Conservation (phyloP, 2,797 vertebrate genomes). For the Notamacropus eugenii region DNA sequence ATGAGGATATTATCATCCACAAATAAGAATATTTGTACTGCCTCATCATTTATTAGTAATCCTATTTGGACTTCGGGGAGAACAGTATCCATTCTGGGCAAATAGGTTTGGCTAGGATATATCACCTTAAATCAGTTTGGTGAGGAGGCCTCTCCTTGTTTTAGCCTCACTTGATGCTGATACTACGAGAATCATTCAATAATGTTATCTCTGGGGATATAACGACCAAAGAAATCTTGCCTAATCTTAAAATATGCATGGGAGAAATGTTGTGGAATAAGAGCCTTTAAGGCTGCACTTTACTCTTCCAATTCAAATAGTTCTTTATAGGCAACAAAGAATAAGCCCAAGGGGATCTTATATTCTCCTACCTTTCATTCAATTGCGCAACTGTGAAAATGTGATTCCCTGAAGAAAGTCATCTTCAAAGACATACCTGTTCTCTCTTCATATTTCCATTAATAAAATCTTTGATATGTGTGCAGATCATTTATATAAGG, state of each 20-base stretch:
- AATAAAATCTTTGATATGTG: background rate
- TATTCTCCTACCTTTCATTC: background rate
- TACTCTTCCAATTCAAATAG: background rate
- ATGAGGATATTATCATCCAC: background rate
- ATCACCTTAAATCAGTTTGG: background rate
- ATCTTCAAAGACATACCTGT: background rate
- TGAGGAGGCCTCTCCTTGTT: background rate
- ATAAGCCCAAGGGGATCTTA: background rate
- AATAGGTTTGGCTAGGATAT: background rate
- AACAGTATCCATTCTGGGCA: background rate
- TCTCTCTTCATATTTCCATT: background rate
- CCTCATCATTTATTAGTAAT: background rate
- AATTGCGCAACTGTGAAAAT: background rate
- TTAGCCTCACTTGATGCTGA: background rate
- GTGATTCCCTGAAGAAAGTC: background rate
- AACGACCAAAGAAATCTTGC: background rate
- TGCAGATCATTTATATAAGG: background rate
- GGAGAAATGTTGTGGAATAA: background rate
- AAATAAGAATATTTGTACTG: background rate
- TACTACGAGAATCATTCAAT: background rate
- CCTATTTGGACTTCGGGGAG: background rate
- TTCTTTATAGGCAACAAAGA: background rate
- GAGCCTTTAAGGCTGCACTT: background rate
- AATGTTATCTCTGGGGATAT: background rate
- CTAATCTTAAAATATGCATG: background rate